Base-by-base conservation (phyloP, 2,113 vertebrate genomes). In the Natator depressus region DNA sequence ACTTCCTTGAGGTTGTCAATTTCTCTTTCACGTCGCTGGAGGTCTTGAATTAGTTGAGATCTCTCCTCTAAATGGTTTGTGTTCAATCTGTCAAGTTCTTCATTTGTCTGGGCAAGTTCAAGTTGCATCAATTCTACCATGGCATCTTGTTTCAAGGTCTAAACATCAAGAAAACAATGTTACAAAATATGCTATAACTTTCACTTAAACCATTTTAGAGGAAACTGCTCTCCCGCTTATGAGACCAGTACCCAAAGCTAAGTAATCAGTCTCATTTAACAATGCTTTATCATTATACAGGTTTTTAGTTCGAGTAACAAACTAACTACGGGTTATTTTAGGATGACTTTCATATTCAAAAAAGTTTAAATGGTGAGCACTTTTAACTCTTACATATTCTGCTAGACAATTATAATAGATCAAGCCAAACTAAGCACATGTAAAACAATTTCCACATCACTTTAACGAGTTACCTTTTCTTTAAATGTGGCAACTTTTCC, bases 1-100 rank as follows among this genome's bases (percentile, higher is more conserved):
- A 89, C 7, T 27, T 99, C 99, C 95, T 98, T 99, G 2, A 99
- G 98, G 65, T 95, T 96, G 88, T 99, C 99, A 0, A 99, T 99
- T 93, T 99, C 99, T 79, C 99, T 98, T 96, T 99, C 99, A n/a
- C 99, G 94, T 97, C 98, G 98, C 91, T 99, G 99, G 1, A 99
- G 98, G 80, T 99, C 98, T 38, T 99, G 98, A 95, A 99, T 99
- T 84, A 99, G 98, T 29, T 99, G 99, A 19, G 98, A 98, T 89
- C 99, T 98, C 85, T 99, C 99, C 78, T 99, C 99, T 91, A 99
- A 94, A 96, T 99, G 99, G 72, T 98, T 98, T 0, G 97, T 95
- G 88, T 99, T 99, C 4, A 99, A 89, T 80, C 99, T 99, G 94
- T 99, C 99, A 84, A 99, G 98, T 93, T 99, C 99, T 90, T 99